Conservation (phyloP, 2,113 vertebrate species). For the Mellivora capensis region DNA sequence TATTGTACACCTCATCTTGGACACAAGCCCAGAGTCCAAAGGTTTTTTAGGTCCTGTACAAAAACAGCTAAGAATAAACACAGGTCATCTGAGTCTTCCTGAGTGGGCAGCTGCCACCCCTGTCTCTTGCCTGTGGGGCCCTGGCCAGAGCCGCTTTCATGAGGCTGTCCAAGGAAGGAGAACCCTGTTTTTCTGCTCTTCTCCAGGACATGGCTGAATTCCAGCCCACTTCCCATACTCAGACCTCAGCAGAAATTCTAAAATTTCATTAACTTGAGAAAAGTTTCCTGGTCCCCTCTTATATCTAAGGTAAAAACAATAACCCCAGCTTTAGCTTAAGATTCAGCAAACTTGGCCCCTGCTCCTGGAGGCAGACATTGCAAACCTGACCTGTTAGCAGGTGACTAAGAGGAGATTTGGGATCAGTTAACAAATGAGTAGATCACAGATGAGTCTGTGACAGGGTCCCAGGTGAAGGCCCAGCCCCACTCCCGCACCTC, state of each 20-base stretch:
- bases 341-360: rapidly evolving
- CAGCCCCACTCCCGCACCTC: not conserved
- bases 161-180: not conserved
- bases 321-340: not conserved
- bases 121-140: not conserved
- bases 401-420: not conserved
- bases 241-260: not conserved
- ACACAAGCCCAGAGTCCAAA: not conserved
- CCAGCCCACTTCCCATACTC: not conserved
- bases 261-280: not conserved
- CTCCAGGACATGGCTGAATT: not conserved
- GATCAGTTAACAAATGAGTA: not conserved
- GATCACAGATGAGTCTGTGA: not conserved
- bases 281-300: not conserved
- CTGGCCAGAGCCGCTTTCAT: not conserved
- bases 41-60: not conserved
- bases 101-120: not conserved
- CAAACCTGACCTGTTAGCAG: not conserved
- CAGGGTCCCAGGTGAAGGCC: not conserved
- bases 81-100: not conserved
- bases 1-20: not conserved
- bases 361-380: no score
- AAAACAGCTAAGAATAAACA: constrained; percentile 41
- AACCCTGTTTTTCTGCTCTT: not conserved
- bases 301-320: not conserved